Evolutionary conservation across 1,140 invertebrate species (phyloP).

Genomic region (Diorhabda carinulata): DNA sequence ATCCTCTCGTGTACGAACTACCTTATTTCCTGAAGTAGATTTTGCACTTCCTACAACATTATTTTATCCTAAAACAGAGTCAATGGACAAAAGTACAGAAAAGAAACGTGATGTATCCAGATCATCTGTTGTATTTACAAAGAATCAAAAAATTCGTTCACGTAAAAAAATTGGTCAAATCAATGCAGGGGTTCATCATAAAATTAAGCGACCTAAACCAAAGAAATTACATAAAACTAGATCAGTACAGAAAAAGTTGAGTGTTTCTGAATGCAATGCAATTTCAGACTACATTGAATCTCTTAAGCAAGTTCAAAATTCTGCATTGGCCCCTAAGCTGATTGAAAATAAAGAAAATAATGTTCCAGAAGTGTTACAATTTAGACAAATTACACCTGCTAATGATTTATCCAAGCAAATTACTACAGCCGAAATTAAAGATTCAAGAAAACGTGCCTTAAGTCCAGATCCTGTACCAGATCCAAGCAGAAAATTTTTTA

Average conservation of each 20-base stretch:
- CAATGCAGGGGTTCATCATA: conserved; percentile 55
- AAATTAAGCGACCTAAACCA: conserved; percentile 54
- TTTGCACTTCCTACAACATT: conserved; percentile 51
- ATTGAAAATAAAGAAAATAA: conserved; percentile 18
- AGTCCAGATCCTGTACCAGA: conserved; percentile 21
- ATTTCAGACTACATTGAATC: conserved; percentile 43
- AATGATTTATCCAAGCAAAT: not conserved
- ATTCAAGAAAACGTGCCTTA: conserved; percentile 10
- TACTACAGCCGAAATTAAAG: not conserved
- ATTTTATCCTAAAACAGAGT: conserved; percentile 52
- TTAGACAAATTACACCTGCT: not conserved
- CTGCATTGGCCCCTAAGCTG: not conserved
- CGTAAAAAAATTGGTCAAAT: conserved; percentile 49
- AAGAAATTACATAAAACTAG: conserved; percentile 37
- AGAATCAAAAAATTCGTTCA: conserved; percentile 18
- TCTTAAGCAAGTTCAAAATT: conserved; percentile 28
- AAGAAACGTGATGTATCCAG: conserved; percentile 14
- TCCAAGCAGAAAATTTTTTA: conserved; percentile 42
- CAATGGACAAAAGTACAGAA: conserved; percentile 27
- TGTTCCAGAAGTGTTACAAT: conserved; percentile 8
- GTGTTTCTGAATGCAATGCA: conserved; percentile 38
- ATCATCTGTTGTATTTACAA: conserved; percentile 3
- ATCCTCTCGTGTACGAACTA: conserved; percentile 42
- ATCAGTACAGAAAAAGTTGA: conserved; percentile 36
- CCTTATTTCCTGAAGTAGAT: conserved; percentile 39